Base-by-base conservation (phyloP, 2,888 invertebrate genomes). In the Toxonevra muliebris region DNA sequence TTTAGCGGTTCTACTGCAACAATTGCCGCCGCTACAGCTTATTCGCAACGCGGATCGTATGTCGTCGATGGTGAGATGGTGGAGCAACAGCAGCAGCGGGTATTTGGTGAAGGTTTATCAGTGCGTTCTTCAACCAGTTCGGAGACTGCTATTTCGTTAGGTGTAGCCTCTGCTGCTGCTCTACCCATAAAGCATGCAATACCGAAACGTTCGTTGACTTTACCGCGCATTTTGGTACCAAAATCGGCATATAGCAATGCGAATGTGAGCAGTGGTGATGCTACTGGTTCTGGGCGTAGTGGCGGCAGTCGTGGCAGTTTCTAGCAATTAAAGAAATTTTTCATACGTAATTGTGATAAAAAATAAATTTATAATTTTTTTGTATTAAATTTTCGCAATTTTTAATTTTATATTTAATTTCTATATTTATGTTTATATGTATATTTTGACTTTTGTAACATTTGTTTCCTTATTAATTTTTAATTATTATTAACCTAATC, bases 261-360 rank as follows among this genome's bases (percentile, higher is more conserved):
- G 30, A 30, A 30, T 7, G 30, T 30, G 30, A 30, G 70, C 12
- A 63, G 72, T n/a, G 71, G 73, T 19, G 72, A 74, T 41, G 62
- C 71, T 9, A 70, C 70, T 8, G 57, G 73, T 57, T 71, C 73
- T 5, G 69, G 72, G 17, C 80, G 81, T 70, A 30, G 30, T 30
- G 30, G 3, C 30, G 30, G 30, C 7, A 30, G 30, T 30, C 30
- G 30, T 30, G 74, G 82, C 66, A 76, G 81, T 72, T 81, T 82
- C 78, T 82, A 82, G 81, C 82, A 81, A 75, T 80, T 82, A 82
- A 81, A 81, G 80, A 81, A 80, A 77, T 79, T 82, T 78, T 81
- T 81, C 79, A 79, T 81, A 78, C 81, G 81, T 77, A 82, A 81
- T 81, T 81, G 81, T 81, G 81, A 81, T 81, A 81, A 81, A 82